Base-by-base conservation (phyloP, 2,888 invertebrate species). In the Chalcis sispes region DNA sequence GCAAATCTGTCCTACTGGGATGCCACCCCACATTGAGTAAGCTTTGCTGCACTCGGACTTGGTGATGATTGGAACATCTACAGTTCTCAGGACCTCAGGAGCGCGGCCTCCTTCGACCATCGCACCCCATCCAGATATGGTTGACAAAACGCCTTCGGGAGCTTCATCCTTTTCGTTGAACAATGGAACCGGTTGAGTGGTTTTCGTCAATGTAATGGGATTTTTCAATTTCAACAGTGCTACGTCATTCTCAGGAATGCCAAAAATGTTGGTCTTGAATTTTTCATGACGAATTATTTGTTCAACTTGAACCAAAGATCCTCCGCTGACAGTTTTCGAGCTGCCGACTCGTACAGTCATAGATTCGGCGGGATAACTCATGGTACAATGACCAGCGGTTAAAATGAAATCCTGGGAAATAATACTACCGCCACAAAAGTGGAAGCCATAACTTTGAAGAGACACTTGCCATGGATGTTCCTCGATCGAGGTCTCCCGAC, bases 371-470 rank as follows among this genome's bases (percentile, higher is more conserved):
- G 73, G 65, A 78, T 83, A 70, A 25, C 81, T 78, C 20, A 8
- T 20, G 62, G 90, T 84, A 79, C 93, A 93, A 81, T 93, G 92
- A 1, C 91, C 92, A 5, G 93, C 92, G 0, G 92, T 92, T 0
- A 93, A 74, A 0, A 92, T 86, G 4, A 90, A 89, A 46, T 89
- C 87, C n/a, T 83, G 87, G 25, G 89, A 89, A 3, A 93, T 87
- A 13, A 91, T 90, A 1, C 91, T 89, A 0, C 91, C 92, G 0
- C 92, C 92, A 79, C 93, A 93, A 0, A 88, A 85, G 80, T 91
- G 91, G 0, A 88, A 85, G 0, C 91, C 91, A 20, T 83, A 77
- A 23, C 82, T 82, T 8, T 89, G 80, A 1, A 91, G 77, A 0
- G 91, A 90, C 0, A 90, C 90, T 79, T 91, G 91, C 80, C 90